phyloP scores from a whole-genome alignment of 2,888 invertebrate genomes.

The Acrocyrtus sp. region DNA sequence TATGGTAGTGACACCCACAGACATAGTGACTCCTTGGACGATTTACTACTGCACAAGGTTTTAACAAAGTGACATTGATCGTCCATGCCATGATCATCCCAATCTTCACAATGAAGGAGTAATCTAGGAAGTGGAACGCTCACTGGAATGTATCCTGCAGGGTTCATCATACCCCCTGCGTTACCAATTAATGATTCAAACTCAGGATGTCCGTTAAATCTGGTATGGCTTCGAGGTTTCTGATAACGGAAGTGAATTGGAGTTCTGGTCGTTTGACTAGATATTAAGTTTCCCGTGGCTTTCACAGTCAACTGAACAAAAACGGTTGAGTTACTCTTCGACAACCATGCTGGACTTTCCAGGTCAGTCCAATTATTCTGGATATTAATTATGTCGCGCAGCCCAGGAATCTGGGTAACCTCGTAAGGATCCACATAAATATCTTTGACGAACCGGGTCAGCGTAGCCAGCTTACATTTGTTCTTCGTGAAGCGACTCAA shows the following conservation, averaged over 20 bases:
- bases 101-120: slow-evolving; percentile 59
- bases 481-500: slow-evolving; percentile 54
- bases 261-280: slow-evolving; percentile 62
- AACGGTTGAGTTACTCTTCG: slow-evolving; percentile 60
- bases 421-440: slow-evolving; percentile 62
- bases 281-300: slow-evolving; percentile 60
- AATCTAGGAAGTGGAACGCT: slow-evolving; percentile 61
- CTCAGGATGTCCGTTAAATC: slow-evolving; percentile 51
- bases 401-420: slow-evolving; percentile 44
- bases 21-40: slow-evolving; percentile 64
- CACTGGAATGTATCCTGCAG: slow-evolving; percentile 65
- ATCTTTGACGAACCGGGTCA: slow-evolving; percentile 54
- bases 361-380: slow-evolving; percentile 62
- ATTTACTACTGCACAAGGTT: slow-evolving; percentile 66
- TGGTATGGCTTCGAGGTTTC: slow-evolving; percentile 66
- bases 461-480: slow-evolving; percentile 57
- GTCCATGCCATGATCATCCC: slow-evolving; percentile 65
- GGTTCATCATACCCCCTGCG: slow-evolving; percentile 50
- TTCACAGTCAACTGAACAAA: slow-evolving; percentile 57
- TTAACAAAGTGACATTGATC: slow-evolving; percentile 64
- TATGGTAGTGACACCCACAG: slow-evolving; percentile 68
- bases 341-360: slow-evolving; percentile 59
- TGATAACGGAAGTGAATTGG: slow-evolving; percentile 70
- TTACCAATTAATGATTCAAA: slow-evolving; percentile 43
- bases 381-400: slow-evolving; percentile 53